Evolutionary conservation across 2,113 vertebrate species (phyloP).

Genomic region (Benthochromis sp.): DNA sequence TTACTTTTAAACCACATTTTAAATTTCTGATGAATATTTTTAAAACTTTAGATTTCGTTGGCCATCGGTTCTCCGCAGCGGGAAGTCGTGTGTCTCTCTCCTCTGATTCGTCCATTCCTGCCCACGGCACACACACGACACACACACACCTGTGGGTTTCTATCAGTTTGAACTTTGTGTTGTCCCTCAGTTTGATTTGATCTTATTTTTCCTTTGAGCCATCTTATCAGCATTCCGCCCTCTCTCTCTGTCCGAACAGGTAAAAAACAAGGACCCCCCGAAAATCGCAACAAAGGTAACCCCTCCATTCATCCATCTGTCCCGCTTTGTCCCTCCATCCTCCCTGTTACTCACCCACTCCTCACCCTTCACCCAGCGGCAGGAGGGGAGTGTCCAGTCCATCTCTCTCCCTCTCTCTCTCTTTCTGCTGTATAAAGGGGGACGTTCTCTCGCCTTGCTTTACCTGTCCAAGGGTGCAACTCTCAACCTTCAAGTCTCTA

Average conservation of each 20-base stretch:
- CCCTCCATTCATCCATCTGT: slow-evolving; percentile 69
- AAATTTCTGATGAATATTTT: not conserved
- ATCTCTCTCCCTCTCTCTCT: slow-evolving; percentile 57
- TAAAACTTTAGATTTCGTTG: not conserved
- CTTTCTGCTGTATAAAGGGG: slow-evolving; percentile 58
- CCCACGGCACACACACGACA: slow-evolving; percentile 46
- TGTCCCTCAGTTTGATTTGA: slow-evolving; percentile 62
- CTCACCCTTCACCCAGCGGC: slow-evolving; percentile 63
- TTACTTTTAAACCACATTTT: not conserved
- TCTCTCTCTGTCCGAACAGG: slow-evolving; percentile 97
- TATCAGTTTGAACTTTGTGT: slow-evolving; percentile 61
- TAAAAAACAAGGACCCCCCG: slow-evolving; percentile 98
- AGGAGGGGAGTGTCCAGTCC: slow-evolving; percentile 61
- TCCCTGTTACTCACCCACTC: slow-evolving; percentile 58
- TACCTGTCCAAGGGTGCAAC: slow-evolving; percentile 84
- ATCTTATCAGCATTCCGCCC: slow-evolving; percentile 82
- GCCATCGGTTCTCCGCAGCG: not conserved
- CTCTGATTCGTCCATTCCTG: slow-evolving; percentile 63
- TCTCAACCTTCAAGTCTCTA: slow-evolving; percentile 54
- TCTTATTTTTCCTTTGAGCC: slow-evolving; percentile 73
- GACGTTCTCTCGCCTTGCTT: slow-evolving; percentile 77
- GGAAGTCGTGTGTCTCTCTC: slow-evolving; percentile 46
- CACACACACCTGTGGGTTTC: slow-evolving; percentile 58
- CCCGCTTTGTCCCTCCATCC: slow-evolving; percentile 50
- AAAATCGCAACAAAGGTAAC: slow-evolving; percentile 99